phyloP scores from a whole-genome alignment of 2,888 invertebrate genomes.

The Phorcus lineatus region DNA sequence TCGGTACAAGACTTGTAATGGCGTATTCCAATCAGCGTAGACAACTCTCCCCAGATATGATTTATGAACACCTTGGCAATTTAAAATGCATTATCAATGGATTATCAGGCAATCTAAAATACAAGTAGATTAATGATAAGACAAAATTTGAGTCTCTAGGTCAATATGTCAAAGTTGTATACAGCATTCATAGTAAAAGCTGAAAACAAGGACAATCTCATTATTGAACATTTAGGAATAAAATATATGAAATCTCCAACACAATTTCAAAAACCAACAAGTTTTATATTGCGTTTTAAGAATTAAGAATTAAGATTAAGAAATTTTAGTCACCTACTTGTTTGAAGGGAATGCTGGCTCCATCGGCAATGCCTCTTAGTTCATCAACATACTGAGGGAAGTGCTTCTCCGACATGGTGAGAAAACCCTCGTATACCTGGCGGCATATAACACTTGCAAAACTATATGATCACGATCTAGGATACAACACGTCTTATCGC shows the following conservation, averaged over 20 bases:
- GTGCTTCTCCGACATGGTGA: not conserved
- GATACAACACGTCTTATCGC: too few species aligned
- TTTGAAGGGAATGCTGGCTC: constrained; percentile 11
- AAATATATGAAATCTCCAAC: too few species aligned
- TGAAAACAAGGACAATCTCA: too few species aligned
- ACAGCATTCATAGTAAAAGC: too few species aligned
- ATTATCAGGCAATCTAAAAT: not conserved
- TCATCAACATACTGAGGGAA: constrained; percentile 26
- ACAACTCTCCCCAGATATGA: not conserved
- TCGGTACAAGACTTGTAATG: not conserved
- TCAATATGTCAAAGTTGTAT: too few species aligned
- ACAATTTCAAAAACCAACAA: too few species aligned
- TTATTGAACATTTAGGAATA: too few species aligned
- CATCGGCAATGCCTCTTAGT: constrained; percentile 17
- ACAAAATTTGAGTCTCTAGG: too few species aligned
- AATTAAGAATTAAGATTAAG: too few species aligned
- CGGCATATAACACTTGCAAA: not conserved
- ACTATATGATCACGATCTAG: too few species aligned
- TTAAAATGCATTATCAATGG: not conserved
- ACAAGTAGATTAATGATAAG: not conserved
- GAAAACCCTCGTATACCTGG: constrained; percentile 7
- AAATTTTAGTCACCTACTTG: not conserved
- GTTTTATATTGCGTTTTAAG: too few species aligned
- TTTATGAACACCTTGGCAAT: not conserved
- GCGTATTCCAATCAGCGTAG: not conserved